These are phyloP conservation scores for Callosobruchus maculatus DNA, from an alignment of 2,888 invertebrate species.

Conservation along the genomic window DNA sequence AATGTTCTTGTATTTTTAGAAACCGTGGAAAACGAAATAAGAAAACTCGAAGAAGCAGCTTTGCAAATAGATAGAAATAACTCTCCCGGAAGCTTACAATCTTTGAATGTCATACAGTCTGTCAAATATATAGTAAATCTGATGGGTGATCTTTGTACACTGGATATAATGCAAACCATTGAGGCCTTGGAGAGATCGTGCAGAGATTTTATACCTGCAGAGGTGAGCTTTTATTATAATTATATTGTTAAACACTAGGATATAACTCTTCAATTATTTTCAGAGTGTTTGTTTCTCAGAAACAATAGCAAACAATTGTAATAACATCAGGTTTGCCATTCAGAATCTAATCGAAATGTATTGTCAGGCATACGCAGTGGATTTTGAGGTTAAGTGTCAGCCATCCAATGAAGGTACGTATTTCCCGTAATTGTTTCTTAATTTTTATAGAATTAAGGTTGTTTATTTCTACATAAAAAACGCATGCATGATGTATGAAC, in stretches of 20 bases:
- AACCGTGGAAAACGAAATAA: slow-evolving; percentile 78
- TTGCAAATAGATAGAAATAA: slow-evolving; percentile 48
- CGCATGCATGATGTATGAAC: no score
- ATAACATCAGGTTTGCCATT: slow-evolving; percentile 73
- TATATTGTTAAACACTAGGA: slow-evolving; percentile 10
- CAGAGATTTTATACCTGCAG: slow-evolving; percentile 29
- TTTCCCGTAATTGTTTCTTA: no score
- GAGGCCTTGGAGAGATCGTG: slow-evolving; percentile 37
- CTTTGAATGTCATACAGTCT: slow-evolving; percentile 79
- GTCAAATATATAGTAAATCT: slow-evolving; percentile 90
- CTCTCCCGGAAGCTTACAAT: slow-evolving; percentile 50
- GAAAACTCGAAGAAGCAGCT: slow-evolving; percentile 67
- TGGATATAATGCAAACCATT: slow-evolving; percentile 78
- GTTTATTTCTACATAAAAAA: no score
- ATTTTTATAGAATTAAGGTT: no score
- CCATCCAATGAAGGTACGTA: slow-evolving; percentile 42
- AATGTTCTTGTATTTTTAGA: no score
- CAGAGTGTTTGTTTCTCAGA: slow-evolving; percentile 52
- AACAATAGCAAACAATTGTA: slow-evolving; percentile 61
- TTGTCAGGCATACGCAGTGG: slow-evolving; percentile 77
- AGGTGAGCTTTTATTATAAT: slow-evolving; percentile 25
- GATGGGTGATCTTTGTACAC: slow-evolving; percentile 84
- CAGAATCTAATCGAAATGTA: slow-evolving; percentile 83
- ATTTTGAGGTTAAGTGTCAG: slow-evolving; percentile 64
- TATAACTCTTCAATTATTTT: slow-evolving; percentile 16